A percentile compares a stretch with the other conserved stretches of the same genome.
Conservation (phyloP, 2,113 vertebrate species). For the Anas platyrhynchos region DNA sequence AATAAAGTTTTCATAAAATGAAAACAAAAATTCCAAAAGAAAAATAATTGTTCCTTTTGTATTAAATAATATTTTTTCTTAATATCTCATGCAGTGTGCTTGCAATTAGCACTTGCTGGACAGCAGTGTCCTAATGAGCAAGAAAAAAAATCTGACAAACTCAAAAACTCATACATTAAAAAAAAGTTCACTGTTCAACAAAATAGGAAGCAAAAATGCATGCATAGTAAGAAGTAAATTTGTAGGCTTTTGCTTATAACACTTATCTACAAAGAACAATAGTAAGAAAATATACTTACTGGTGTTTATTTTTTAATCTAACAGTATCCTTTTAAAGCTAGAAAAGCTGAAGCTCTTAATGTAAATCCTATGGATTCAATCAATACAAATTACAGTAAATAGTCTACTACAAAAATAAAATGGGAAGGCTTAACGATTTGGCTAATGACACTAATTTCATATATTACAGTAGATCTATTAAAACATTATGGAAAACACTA, state of each 20-base stretch:
- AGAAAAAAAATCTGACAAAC: not conserved
- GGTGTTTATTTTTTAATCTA: not conserved
- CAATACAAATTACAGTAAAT: not conserved
- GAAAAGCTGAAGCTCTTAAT: slow-evolving; percentile 11
- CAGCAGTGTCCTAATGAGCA: not conserved
- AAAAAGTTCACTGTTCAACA: slow-evolving; percentile 14
- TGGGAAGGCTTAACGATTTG: slow-evolving; percentile 28
- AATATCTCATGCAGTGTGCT: slow-evolving; percentile 16
- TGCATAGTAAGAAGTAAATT: slow-evolving; percentile 38
- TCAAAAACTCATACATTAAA: slow-evolving; percentile 15
- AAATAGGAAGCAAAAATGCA: slow-evolving; percentile 48
- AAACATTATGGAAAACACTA: not conserved
- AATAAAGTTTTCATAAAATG: slow-evolving; percentile 3
- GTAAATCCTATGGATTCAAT: not conserved
- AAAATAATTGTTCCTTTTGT: not conserved
- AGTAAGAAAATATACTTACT: slow-evolving; percentile 12
- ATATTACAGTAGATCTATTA: not conserved
- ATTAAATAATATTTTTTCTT: not conserved
- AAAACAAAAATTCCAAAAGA: not conserved
- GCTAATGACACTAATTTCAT: slow-evolving; percentile 65
- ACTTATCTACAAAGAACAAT: not conserved
- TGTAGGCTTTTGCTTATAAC: slow-evolving; percentile 33
- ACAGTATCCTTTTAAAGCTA: not conserved
- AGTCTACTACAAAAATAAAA: slow-evolving; percentile 18
- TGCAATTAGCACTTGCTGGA: not conserved